Conservation (phyloP, 2,888 invertebrate genomes). For the Tanytarsus gracilentus region DNA sequence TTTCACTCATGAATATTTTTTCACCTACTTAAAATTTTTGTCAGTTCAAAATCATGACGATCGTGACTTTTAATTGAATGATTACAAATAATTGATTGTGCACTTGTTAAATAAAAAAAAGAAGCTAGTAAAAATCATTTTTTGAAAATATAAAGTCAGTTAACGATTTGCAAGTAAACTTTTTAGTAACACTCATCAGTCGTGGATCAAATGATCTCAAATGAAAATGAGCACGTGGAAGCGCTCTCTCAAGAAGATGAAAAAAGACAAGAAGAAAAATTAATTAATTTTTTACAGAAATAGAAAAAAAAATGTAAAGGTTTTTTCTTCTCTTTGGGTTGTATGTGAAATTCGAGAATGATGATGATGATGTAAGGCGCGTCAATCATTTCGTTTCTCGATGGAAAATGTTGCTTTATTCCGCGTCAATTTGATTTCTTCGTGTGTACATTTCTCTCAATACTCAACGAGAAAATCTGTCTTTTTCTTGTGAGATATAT, state of each 20-base stretch:
- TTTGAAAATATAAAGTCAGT: too few species aligned
- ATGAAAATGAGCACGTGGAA: conserved; percentile 12
- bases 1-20: neutral
- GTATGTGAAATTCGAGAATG: conserved; percentile 18
- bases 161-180: too few species aligned
- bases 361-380: conserved; percentile 25
- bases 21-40: neutral
- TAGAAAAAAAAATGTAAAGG: conserved; percentile 8
- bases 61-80: too few species aligned
- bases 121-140: too few species aligned
- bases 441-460: neutral
- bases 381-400: conserved; percentile 26
- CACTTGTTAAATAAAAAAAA: too few species aligned
- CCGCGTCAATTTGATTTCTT: conserved; percentile 13
- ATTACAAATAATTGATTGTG: too few species aligned
- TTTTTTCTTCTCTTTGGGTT: conserved; percentile 3
- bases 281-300: conserved; percentile 19
- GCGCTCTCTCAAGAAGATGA: neutral
- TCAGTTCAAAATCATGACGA: too few species aligned
- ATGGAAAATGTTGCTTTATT: conserved; percentile 23
- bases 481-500: neutral
- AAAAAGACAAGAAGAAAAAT: conserved; percentile 3
- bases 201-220: neutral
- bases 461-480: neutral
- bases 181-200: neutral